These are phyloP conservation scores for Argyrosomus regius DNA, from an alignment of 2,797 vertebrate genomes.

Conservation along the genomic window DNA sequence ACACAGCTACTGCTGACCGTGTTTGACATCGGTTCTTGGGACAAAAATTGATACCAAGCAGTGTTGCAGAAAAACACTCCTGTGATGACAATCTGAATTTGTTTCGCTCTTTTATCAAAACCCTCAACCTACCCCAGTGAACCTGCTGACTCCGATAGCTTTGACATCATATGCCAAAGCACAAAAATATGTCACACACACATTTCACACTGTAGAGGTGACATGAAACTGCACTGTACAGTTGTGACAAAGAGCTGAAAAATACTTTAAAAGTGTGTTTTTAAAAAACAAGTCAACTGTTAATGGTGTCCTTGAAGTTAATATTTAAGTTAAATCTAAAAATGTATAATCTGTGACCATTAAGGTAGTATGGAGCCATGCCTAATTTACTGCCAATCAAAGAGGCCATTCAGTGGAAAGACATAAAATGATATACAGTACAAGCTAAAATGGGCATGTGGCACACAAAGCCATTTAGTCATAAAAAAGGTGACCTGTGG, in stretches of 20 bases:
- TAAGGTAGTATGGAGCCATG: constrained; percentile 10
- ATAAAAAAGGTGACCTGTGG: constrained; percentile 49
- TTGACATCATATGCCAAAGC: constrained; percentile 48
- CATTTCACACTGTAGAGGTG: constrained; percentile 26
- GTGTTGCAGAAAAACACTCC: constrained; percentile 16
- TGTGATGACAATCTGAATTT: constrained; percentile 29
- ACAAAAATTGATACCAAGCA: constrained; percentile 51
- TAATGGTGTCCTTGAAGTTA: background rate
- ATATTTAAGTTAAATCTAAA: background rate
- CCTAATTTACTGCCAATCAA: constrained; percentile 52
- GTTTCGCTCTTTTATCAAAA: constrained; percentile 39
- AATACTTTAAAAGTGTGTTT: background rate
- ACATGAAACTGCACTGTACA: background rate
- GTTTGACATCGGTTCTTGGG: constrained; percentile 23
- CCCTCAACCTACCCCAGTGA: background rate
- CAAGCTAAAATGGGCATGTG: constrained; percentile 60
- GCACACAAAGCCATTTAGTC: constrained; percentile 47
- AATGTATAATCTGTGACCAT: constrained; percentile 2
- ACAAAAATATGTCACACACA: constrained; percentile 20
- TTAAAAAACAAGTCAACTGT: background rate
- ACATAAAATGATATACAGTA: constrained; percentile 43
- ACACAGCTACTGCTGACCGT: background rate
- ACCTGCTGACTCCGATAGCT: background rate
- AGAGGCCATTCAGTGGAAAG: constrained; percentile 41
- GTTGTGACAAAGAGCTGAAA: constrained; percentile 10